Conservation (phyloP, 2,797 vertebrate genomes). For the Malurus leucopterus region DNA sequence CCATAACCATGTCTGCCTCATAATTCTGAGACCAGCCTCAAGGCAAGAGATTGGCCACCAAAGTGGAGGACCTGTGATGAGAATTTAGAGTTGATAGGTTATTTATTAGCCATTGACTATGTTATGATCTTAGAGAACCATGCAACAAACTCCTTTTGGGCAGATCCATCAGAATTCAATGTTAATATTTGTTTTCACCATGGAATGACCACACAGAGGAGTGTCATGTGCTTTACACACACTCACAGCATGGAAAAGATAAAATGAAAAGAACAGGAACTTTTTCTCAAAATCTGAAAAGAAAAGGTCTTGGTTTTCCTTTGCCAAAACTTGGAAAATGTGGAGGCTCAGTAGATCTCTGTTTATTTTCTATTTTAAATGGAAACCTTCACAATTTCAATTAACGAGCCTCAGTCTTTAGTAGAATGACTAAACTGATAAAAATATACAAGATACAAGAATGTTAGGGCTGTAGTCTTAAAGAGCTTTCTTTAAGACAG, state of each 20-base stretch:
- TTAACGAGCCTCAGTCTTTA: not conserved
- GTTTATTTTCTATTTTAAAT: not conserved
- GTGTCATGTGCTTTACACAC: accelerated
- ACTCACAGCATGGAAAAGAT: not conserved
- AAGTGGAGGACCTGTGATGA: not conserved
- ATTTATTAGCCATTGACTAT: not conserved
- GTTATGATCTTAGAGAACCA: not conserved
- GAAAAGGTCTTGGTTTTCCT: not conserved
- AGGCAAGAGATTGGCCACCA: not conserved
- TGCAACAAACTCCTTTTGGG: not conserved
- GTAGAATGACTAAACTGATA: not conserved
- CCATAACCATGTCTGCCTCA: too few relatives aligned
- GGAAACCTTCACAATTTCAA: not conserved
- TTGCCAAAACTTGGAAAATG: not conserved
- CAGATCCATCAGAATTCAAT: not conserved
- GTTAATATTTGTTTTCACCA: not conserved
- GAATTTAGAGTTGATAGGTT: accelerated
- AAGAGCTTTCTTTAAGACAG: not conserved
- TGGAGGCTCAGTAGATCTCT: not conserved
- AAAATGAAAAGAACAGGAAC: not conserved
- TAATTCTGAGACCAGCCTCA: too few relatives aligned
- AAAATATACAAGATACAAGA: not conserved
- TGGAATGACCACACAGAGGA: not conserved
- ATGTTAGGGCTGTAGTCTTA: not conserved
- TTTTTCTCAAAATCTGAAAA: not conserved